A percentile compares a stretch with the other conserved stretches of the same genome.
phyloP scores from a whole-genome alignment of 30 jellyfish, hydroid and myxozoan species.

The Turritopsis rubra region DNA sequence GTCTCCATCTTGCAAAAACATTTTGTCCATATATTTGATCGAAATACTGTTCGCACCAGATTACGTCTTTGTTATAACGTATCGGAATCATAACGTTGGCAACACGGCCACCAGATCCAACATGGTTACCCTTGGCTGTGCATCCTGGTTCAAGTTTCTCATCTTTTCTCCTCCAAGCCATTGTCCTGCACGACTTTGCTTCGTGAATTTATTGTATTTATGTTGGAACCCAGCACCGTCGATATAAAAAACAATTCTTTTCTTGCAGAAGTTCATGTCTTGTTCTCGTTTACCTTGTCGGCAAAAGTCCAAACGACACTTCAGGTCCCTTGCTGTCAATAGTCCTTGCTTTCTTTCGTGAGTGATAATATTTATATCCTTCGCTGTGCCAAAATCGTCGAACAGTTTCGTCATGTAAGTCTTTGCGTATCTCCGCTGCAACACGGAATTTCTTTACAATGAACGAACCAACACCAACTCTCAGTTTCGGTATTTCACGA shows the following conservation, averaged over 20 bases:
- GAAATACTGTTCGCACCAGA: neutral
- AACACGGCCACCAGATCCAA: neutral
- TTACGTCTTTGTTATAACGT: neutral
- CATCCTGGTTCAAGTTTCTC: neutral
- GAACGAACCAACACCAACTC: neutral
- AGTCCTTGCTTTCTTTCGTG: neutral
- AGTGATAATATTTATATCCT: neutral
- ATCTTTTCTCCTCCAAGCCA: neutral
- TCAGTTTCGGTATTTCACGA: neutral
- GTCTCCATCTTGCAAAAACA: constrained; percentile 14
- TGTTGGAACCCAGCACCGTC: neutral
- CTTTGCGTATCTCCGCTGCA: neutral
- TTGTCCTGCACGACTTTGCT: neutral
- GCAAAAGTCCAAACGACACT: neutral
- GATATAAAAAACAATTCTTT: neutral
- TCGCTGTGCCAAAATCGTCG: neutral
- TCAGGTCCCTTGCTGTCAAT: neutral
- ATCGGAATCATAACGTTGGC: neutral
- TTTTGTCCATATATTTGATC: neutral
- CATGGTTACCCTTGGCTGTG: neutral
- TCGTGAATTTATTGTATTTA: neutral
- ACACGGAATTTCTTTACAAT: neutral
- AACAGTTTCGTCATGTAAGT: neutral
- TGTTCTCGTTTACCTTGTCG: neutral
- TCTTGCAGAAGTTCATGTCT: neutral